Evolutionary conservation across 1,140 invertebrate genomes (phyloP).

Genomic region (Drosophila sturtevanti): DNA sequence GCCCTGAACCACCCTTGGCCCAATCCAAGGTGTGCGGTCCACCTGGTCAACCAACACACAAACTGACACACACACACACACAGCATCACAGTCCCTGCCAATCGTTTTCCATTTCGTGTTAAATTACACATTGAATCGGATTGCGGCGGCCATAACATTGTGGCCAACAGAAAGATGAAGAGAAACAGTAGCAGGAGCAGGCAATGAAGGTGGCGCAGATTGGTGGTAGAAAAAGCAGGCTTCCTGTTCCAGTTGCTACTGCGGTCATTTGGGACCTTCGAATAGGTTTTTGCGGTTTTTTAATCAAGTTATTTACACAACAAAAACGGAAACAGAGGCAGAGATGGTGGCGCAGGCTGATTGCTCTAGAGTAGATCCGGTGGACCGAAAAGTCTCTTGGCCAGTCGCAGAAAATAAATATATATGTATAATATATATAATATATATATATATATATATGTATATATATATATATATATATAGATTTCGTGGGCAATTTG

Average conservation of each 20-base stretch:
- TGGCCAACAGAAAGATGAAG: slow-evolving; percentile 38
- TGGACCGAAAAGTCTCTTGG: slow-evolving; percentile 38
- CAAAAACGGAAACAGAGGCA: slow-evolving; percentile 17
- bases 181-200: neutral
- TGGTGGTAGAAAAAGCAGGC: slow-evolving; percentile 6
- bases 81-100: slow-evolving; percentile 40
- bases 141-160: slow-evolving; percentile 74
- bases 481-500: slow-evolving; percentile 63
- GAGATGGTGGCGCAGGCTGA: neutral
- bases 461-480: slow-evolving; percentile 21
- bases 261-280: slow-evolving; percentile 55
- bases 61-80: slow-evolving; percentile 22
- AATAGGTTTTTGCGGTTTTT: slow-evolving; percentile 80
- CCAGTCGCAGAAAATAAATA: slow-evolving; percentile 66
- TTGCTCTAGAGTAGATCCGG: neutral
- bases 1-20: slow-evolving; percentile 30
- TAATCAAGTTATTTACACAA: slow-evolving; percentile 76
- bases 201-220: neutral
- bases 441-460: slow-evolving; percentile 40
- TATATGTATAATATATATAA: slow-evolving; percentile 15
- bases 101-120: slow-evolving; percentile 79
- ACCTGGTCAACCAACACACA: slow-evolving; percentile 50
- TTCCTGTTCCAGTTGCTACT: slow-evolving; percentile 34
- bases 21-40: slow-evolving; percentile 58
- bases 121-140: slow-evolving; percentile 81